These are phyloP conservation scores for Pseudomyrmex sp. DNA, from an alignment of 1,140 invertebrate species.

Conservation along the genomic window DNA sequence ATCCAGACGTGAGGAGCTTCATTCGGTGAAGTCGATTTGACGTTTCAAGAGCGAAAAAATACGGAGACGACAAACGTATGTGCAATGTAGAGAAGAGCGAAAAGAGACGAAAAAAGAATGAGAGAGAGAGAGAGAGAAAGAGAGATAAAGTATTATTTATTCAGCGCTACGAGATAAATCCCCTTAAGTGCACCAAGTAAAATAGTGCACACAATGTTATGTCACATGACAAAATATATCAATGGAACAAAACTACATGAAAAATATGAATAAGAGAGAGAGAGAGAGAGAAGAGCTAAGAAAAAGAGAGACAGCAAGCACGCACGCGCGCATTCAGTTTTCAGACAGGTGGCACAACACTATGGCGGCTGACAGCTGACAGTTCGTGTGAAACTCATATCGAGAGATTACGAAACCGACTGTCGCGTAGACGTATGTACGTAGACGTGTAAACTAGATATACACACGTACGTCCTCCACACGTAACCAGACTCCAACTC, in stretches of 20 bases:
- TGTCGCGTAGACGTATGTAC: constrained; percentile 10
- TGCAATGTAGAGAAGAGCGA: neutral
- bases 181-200: too few relatives aligned
- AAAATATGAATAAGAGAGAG: too few relatives aligned
- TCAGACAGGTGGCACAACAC: constrained; percentile 63
- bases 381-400: constrained; percentile 59
- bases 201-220: too few relatives aligned
- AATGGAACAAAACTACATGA: too few relatives aligned
- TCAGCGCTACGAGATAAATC: too few relatives aligned
- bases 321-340: constrained; percentile 35
- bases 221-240: too few relatives aligned
- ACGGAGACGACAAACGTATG: neutral
- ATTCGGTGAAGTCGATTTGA: constrained; percentile 7
- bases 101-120: too few relatives aligned
- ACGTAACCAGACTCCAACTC: neutral
- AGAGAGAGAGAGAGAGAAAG: constrained; percentile 19
- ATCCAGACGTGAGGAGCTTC: neutral
- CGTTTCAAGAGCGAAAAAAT: neutral
- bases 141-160: neutral
- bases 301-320: constrained; percentile 9
- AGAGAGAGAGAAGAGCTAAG: constrained; percentile 51
- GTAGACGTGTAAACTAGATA: constrained; percentile 45
- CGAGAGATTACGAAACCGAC: constrained; percentile 38
- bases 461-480: constrained; percentile 16
- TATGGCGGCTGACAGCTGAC: constrained; percentile 68